A percentile compares a stretch with the other conserved stretches of the same genome.
Evolutionary conservation across 2,888 invertebrate species (phyloP).

Genomic region (Lasioglossum morio): DNA sequence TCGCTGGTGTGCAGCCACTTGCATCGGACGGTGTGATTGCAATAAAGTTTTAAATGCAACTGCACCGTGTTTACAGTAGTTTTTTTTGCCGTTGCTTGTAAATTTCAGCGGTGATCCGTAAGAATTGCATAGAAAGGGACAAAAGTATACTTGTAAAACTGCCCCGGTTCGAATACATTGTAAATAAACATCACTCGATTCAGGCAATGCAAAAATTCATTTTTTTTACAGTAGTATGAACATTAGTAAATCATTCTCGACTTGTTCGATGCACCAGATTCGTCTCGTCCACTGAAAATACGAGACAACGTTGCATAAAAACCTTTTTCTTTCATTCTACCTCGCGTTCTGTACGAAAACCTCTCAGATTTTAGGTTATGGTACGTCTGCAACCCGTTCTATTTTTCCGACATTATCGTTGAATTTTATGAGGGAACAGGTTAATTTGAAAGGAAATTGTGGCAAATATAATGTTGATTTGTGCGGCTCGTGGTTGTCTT

Average conservation of each 20-base stretch:
- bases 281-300: background rate
- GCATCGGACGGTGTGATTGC: background rate
- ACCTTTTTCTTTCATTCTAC: background rate
- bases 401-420: background rate
- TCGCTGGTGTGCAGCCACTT: conserved; percentile 5
- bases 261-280: background rate
- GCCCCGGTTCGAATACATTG: background rate
- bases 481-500: conserved; percentile 59
- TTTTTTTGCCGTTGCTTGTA: background rate
- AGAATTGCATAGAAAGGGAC: background rate
- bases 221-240: background rate
- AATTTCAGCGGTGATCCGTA: background rate
- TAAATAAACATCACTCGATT: background rate
- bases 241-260: background rate
- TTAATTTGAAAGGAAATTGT: background rate
- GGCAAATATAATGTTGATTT: conserved; percentile 57
- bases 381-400: conserved; percentile 22
- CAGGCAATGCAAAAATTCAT: background rate
- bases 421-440: conserved; percentile 15
- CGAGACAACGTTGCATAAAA: background rate
- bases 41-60: background rate
- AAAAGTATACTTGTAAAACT: background rate
- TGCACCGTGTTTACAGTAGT: conserved; percentile 13
- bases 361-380: conserved; percentile 56
- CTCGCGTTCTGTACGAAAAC: background rate